Evolutionary conservation across 2,888 invertebrate species (phyloP).

Genomic region (Harpagoxenus sublaevis): DNA sequence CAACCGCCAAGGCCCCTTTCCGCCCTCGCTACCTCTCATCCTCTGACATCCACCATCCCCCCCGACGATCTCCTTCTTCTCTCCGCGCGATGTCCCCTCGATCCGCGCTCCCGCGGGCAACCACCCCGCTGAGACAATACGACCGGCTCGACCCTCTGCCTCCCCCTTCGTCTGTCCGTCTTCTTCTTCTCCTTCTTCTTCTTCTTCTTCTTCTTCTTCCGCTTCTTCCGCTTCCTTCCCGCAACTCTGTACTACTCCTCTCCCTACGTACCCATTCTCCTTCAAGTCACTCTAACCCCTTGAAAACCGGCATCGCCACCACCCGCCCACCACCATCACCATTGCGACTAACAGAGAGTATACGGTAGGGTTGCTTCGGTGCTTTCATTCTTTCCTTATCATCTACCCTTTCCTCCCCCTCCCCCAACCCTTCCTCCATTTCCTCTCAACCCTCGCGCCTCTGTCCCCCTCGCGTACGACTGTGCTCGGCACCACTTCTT

Average conservation of each 20-base stretch:
- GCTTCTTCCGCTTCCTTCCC: constrained; percentile 52
- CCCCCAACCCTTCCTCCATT: constrained; percentile 50
- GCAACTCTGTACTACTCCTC: constrained; percentile 55
- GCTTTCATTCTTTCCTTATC: constrained; percentile 70
- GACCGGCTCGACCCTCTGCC: constrained; percentile 75
- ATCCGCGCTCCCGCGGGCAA: constrained; percentile 79
- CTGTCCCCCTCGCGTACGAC: constrained; percentile 55
- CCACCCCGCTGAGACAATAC: constrained; percentile 84
- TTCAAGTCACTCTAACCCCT: constrained; percentile 74
- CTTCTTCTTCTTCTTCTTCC: constrained; percentile 53
- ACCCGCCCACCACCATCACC: constrained; percentile 70
- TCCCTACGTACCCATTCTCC: constrained; percentile 54
- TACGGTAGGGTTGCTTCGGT: constrained; percentile 69
- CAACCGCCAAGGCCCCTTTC: constrained; percentile 61
- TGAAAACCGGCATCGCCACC: constrained; percentile 80
- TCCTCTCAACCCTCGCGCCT: constrained; percentile 49
- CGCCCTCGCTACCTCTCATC: constrained; percentile 52
- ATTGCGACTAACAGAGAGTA: constrained; percentile 71
- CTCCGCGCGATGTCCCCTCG: constrained; percentile 75
- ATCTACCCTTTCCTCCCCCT: constrained; percentile 53
- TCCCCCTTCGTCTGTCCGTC: constrained; percentile 61
- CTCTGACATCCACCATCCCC: constrained; percentile 61
- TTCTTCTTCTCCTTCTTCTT: constrained; percentile 66
- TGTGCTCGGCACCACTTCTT: constrained; percentile 76
- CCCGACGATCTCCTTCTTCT: constrained; percentile 60